Evolutionary conservation across 2,797 vertebrate genomes (phyloP), one percentile per base, ranked within the genome.

Genomic region (Hylomyscus alleni): DNA sequence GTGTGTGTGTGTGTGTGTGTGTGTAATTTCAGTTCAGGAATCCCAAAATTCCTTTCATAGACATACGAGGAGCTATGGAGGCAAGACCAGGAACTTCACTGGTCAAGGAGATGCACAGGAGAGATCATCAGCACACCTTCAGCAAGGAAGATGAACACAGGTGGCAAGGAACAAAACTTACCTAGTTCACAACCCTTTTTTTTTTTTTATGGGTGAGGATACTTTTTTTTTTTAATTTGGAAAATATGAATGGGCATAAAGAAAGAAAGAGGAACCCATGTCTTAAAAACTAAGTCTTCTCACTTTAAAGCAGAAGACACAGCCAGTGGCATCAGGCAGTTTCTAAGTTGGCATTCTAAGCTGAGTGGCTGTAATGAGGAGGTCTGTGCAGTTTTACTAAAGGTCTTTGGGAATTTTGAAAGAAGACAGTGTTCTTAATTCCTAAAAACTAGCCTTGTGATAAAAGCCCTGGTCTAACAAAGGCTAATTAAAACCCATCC

Each of bases 231-330:
- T 20, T 85, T 89, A 34, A 87, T 77, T 75, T 95, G 44, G 29
- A 69, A 69, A 90, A 84, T 60, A 3, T 65, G 8, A 29, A 50
- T 47, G 54, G n/a, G n/a, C 11, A 54, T 17, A 9, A 10, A 54
- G 29, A 12, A 10, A 50, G 29, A 37, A 89, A 82, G 60, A 47
- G 44, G n/a, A 37, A 1, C 3, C 52, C 13, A 3, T 82, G 10
- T 94, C 22, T 95, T 87, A 92, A 85, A 77, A 90, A 37, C 50
- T 60, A 60, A 7, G 31, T 78, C 62, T 92, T 11, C 54, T 77
- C 52, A 44, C 88, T 83, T 77, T 78, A 90, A 84, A 20, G 62
- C 54, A 69, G 82, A 88, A 9, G 22, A 75, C 34, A 15, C 40
- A 85, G 24, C 40, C 44, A 56, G 0, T n/a, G 56, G 73, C 40